These are phyloP conservation scores for Drosophila cracens DNA, from an alignment of 2,888 invertebrate genomes.

Conservation along the genomic window DNA sequence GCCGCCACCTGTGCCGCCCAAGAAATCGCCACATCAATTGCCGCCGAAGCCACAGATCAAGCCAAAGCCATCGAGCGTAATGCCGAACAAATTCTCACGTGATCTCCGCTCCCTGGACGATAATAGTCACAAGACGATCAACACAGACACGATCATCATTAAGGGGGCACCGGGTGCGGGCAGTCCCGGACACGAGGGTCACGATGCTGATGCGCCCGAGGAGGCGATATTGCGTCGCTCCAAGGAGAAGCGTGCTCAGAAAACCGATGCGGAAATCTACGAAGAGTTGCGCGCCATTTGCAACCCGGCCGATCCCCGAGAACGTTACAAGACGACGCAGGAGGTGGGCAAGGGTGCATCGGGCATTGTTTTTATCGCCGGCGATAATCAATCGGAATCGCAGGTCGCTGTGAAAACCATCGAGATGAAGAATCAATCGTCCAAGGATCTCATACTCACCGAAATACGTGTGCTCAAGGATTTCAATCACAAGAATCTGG, in stretches of 20 bases:
- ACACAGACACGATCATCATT: slow-evolving; percentile 84
- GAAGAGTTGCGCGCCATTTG: slow-evolving; percentile 92
- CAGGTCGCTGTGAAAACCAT: slow-evolving; percentile 98
- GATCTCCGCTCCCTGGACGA: slow-evolving; percentile 82
- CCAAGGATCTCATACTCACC: slow-evolving; percentile 97
- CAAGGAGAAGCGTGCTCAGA: slow-evolving; percentile 83
- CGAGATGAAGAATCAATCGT: slow-evolving; percentile 96
- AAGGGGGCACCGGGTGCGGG: slow-evolving; percentile 74
- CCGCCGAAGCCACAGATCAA: slow-evolving; percentile 86
- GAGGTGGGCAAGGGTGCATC: slow-evolving; percentile 97
- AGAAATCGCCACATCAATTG: slow-evolving; percentile 84
- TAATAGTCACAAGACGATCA: slow-evolving; percentile 60
- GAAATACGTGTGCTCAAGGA: slow-evolving; percentile 97
- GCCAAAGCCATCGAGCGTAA: slow-evolving; percentile 85
- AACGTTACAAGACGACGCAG: slow-evolving; percentile 91
- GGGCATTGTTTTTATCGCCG: slow-evolving; percentile 95
- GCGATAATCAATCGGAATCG: slow-evolving; percentile 89
- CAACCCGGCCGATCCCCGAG: slow-evolving; percentile 92
- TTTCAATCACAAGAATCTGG: slow-evolving; percentile 96
- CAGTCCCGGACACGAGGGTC: slow-evolving; percentile 60
- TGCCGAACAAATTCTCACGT: slow-evolving; percentile 83
- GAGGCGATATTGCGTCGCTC: slow-evolving; percentile 84
- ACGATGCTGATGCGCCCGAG: slow-evolving; percentile 83
- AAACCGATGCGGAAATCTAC: slow-evolving; percentile 87
- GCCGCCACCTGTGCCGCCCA: slow-evolving; percentile 85